Conservation (phyloP, 2,888 invertebrate species). For the Suillia variegata region DNA sequence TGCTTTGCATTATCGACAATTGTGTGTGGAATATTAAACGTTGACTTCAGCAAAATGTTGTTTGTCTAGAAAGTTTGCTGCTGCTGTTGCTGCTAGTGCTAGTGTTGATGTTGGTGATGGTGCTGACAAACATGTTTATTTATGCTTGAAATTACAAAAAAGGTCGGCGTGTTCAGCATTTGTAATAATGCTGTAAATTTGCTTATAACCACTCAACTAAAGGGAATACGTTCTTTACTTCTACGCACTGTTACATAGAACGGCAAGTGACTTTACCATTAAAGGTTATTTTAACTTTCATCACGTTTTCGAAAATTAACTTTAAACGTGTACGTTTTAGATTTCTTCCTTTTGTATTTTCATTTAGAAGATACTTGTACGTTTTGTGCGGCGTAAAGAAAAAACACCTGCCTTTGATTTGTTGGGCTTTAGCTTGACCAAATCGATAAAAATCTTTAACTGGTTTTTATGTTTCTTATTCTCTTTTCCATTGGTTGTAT, state of each 20-base stretch:
- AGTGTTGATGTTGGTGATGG: neutral
- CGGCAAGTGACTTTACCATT: neutral
- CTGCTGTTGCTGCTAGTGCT: too few relatives aligned
- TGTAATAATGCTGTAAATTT: too few relatives aligned
- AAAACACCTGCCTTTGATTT: too few relatives aligned
- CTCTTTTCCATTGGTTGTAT: too few relatives aligned
- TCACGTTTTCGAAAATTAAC: slow-evolving; percentile 8
- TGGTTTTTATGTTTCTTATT: too few relatives aligned
- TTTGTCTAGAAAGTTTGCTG: slow-evolving; percentile 9
- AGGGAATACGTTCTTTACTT: too few relatives aligned
- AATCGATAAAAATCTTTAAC: too few relatives aligned
- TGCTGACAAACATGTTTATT: neutral
- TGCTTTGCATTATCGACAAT: too few relatives aligned
- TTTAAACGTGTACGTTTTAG: neutral
- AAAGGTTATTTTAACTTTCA: slow-evolving; percentile 11
- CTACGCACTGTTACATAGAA: neutral
- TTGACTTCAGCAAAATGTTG: neutral
- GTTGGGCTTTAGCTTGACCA: too few relatives aligned
- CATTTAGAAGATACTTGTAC: too few relatives aligned
- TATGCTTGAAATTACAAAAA: neutral
- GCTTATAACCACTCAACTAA: too few relatives aligned
- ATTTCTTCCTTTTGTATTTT: neutral
- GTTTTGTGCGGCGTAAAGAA: too few relatives aligned
- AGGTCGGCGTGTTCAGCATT: neutral
- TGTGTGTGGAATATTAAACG: neutral